Evolutionary conservation across 2,113 vertebrate genomes (phyloP).

Genomic region (Oostethus manadensis): DNA sequence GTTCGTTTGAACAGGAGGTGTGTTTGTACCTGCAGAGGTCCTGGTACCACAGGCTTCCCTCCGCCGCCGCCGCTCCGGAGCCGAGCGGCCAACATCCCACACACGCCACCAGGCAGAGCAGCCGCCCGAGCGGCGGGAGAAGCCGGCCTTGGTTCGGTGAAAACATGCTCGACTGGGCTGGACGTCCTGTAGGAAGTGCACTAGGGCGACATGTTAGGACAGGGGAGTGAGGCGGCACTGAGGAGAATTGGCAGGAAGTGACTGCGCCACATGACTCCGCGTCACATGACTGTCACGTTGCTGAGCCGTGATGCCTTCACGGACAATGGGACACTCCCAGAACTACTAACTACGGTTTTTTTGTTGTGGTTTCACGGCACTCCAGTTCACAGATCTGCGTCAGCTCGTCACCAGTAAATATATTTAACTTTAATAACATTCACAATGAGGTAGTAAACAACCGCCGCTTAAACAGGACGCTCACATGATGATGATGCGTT

Average conservation of each 20-base stretch:
- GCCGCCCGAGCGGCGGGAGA: conserved; percentile 10
- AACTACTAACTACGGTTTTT: no score
- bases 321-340: conserved; percentile 6
- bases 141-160: not conserved
- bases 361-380: no score
- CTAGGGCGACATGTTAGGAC: conserved; percentile 62
- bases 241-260: conserved; percentile 56
- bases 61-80: conserved; percentile 19
- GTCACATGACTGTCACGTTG: conserved; percentile 51
- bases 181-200: not conserved
- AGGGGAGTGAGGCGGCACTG: conserved; percentile 15
- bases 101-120: conserved; percentile 12
- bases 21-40: conserved; percentile 64
- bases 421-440: no score
- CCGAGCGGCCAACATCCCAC: conserved; percentile 22
- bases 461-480: no score
- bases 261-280: conserved; percentile 53
- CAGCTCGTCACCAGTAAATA: no score
- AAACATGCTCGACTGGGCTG: conserved; percentile 29
- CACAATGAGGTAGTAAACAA: no score
- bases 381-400: no score
- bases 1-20: conserved; percentile 14
- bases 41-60: conserved; percentile 47
- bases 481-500: no score
- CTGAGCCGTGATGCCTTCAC: conserved; percentile 15